Conservation (phyloP, 53 echinoderm and acorn worm species). For the Stichopus horrens region DNA sequence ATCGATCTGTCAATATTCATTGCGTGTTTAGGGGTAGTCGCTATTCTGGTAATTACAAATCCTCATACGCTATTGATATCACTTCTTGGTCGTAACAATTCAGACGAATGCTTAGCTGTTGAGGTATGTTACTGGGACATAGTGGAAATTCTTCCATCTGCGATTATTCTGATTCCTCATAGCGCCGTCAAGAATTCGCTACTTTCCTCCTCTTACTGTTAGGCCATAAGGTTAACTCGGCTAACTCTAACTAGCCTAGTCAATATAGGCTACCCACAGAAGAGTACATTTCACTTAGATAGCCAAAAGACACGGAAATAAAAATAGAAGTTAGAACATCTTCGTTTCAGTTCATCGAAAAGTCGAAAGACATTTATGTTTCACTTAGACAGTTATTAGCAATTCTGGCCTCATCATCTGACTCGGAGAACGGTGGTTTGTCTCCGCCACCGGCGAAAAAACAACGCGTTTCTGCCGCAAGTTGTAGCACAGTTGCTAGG, state of each 20-base stretch:
- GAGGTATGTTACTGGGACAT: constrained; percentile 12
- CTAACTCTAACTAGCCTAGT: background rate
- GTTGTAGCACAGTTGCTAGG: constrained; percentile 65
- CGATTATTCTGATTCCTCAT: constrained; percentile 19
- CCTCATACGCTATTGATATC: constrained; percentile 3
- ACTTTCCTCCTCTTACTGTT: background rate
- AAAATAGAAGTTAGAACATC: background rate
- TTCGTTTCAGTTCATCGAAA: background rate
- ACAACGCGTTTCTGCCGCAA: constrained; percentile 96
- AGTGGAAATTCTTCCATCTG: constrained; percentile 13
- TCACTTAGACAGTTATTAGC: constrained; percentile 54
- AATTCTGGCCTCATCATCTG: constrained; percentile 99
- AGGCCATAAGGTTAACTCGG: background rate
- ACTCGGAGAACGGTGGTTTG: constrained; percentile 99
- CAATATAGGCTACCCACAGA: background rate
- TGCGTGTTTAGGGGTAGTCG: background rate
- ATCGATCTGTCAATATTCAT: too few relatives aligned
- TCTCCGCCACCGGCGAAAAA: constrained; percentile 99
- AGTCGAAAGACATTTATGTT: constrained; percentile 20
- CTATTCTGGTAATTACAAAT: background rate
- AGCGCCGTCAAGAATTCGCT: constrained; percentile 33
- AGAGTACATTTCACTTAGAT: background rate
- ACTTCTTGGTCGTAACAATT: constrained; percentile 7
- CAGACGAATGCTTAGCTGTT: background rate
- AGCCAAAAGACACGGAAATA: constrained; percentile 23